Conservation (phyloP, 2,888 invertebrate genomes). For the Lithophane semibrunnea region DNA sequence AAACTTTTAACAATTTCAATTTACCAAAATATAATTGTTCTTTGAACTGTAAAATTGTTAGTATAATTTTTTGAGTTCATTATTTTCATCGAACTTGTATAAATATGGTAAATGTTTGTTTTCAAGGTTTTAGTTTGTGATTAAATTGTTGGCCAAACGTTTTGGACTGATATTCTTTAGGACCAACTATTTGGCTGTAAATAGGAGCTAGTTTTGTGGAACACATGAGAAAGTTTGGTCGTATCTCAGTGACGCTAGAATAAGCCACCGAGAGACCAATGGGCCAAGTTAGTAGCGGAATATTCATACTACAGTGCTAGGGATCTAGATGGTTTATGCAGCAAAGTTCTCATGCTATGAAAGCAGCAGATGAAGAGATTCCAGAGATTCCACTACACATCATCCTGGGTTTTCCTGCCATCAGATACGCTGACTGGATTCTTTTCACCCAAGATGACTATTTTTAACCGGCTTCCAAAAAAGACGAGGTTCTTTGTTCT, state of each 20-base stretch:
- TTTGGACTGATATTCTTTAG: constrained; percentile 56
- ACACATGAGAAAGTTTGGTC: constrained; percentile 75
- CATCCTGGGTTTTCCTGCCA: too few relatives aligned
- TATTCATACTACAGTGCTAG: too few relatives aligned
- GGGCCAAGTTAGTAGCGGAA: constrained; percentile 56
- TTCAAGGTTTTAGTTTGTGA: background rate
- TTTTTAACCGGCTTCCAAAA: too few relatives aligned
- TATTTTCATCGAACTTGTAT: constrained; percentile 26
- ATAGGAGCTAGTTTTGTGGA: constrained; percentile 63
- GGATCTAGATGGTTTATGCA: background rate
- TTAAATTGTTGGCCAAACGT: constrained; percentile 19
- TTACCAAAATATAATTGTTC: constrained; percentile 42
- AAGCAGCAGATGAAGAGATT: background rate
- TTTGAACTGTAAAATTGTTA: constrained; percentile 27
- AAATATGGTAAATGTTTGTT: constrained; percentile 9
- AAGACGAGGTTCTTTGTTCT: too few relatives aligned
- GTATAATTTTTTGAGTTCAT: constrained; percentile 23
- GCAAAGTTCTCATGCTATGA: background rate
- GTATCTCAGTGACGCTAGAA: constrained; percentile 74
- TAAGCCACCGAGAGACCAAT: constrained; percentile 62
- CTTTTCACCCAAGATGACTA: too few relatives aligned
- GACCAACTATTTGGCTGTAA: constrained; percentile 65
- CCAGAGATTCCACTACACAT: too few relatives aligned
- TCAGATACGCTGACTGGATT: too few relatives aligned
- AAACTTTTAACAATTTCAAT: constrained; percentile 47